These are phyloP conservation scores for Trichomycterus rosablanca DNA, from an alignment of 2,113 vertebrate species.

Conservation along the genomic window DNA sequence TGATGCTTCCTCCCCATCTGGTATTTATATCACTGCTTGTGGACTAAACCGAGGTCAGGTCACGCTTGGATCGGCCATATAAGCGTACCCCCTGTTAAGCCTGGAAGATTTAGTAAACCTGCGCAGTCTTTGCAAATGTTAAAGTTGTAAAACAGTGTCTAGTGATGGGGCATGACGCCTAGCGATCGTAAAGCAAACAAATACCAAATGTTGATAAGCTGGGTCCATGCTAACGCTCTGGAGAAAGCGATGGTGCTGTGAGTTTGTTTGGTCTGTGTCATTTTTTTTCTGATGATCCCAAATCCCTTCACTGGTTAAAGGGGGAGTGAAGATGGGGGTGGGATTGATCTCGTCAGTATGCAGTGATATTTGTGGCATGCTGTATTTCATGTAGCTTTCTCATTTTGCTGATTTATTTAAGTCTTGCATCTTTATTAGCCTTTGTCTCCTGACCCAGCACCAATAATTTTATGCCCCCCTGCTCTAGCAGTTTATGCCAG, in stretches of 20 bases:
- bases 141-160: constrained; percentile 1
- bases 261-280: too few species aligned
- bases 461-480: constrained; percentile 70
- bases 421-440: constrained; percentile 59
- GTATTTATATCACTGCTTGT: constrained; percentile 57
- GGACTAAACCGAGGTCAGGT: constrained; percentile 47
- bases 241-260: background rate
- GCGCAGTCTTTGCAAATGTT: background rate
- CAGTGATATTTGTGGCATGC: background rate
- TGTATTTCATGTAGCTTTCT: background rate
- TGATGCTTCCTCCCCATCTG: constrained; percentile 5
- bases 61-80: background rate
- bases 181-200: constrained; percentile 6
- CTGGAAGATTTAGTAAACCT: constrained; percentile 23
- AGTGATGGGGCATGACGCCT: background rate
- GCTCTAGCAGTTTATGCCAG: constrained; percentile 64
- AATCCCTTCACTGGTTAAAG: constrained; percentile 1
- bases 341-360: constrained; percentile 5
- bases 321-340: background rate
- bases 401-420: constrained; percentile 10
- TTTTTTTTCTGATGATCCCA: background rate
- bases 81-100: too few species aligned
- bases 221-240: background rate
- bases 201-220: constrained; percentile 2
- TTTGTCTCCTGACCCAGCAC: constrained; percentile 54